Evolutionary conservation across 2,113 vertebrate species (phyloP).

Genomic region (Oreotragus oreotragus): DNA sequence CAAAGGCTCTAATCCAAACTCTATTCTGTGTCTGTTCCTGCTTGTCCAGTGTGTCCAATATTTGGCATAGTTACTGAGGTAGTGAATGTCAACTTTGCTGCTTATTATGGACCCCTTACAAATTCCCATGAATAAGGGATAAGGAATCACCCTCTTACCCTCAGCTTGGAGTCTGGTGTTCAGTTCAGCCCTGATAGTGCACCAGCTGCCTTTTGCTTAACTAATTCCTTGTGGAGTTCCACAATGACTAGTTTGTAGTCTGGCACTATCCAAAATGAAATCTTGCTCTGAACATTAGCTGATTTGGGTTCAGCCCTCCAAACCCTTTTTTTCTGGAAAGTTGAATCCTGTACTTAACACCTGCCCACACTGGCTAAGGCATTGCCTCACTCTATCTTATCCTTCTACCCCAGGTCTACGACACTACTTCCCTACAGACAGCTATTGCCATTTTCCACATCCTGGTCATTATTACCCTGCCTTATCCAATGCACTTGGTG

Average conservation of each 20-base stretch:
- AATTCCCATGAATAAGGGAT: neutral
- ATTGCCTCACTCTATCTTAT: neutral
- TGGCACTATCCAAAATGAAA: neutral
- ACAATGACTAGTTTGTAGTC: neutral
- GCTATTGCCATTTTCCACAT: neutral
- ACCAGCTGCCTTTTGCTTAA: neutral
- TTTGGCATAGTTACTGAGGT: neutral
- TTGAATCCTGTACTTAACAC: neutral
- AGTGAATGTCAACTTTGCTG: neutral
- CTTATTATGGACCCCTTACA: neutral
- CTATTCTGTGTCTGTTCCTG: neutral
- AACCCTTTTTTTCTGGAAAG: neutral
- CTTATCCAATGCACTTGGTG: neutral
- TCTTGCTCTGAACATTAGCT: neutral
- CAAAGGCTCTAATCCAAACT: neutral
- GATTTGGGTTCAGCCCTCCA: neutral
- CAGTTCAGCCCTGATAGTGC: neutral
- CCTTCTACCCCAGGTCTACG: no score
- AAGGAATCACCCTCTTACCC: neutral
- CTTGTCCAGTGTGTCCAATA: neutral
- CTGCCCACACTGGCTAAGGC: accelerated
- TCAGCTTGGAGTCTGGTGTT: neutral
- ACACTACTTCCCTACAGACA: neutral
- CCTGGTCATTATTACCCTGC: neutral
- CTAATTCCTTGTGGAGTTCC: neutral